A percentile compares a stretch with the other conserved stretches of the same genome.
Evolutionary conservation across 2,797 vertebrate species (phyloP).

Genomic region (Glyptemys insculpta): DNA sequence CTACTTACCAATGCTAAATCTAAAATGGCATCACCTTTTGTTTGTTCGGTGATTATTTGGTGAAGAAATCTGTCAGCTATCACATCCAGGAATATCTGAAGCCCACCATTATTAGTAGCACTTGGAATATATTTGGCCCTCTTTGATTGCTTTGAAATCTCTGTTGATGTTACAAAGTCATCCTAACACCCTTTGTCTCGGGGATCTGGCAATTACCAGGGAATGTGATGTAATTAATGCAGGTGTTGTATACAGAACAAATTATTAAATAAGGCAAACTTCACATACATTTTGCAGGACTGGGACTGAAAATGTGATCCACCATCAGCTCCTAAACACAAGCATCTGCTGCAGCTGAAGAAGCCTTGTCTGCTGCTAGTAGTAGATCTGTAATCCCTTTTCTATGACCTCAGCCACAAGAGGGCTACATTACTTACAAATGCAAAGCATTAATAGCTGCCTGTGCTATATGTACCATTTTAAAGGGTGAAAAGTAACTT

Average conservation of each 20-base stretch:
- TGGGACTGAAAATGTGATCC: not conserved
- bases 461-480: not conserved
- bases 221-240: constrained; percentile 6
- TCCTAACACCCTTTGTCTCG: not conserved
- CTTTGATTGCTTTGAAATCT: constrained; percentile 1
- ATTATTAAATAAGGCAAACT: constrained; percentile 10
- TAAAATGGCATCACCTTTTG: not conserved
- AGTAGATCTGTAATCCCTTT: not conserved
- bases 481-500: not conserved
- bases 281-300: constrained; percentile 9
- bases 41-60: not conserved
- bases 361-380: not conserved
- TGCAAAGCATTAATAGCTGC: not conserved
- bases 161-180: not conserved
- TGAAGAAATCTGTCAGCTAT: not conserved
- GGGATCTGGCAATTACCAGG: not conserved
- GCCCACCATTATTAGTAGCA: not conserved
- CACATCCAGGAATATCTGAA: not conserved
- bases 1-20: not conserved
- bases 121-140: not conserved
- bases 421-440: not conserved
- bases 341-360: constrained; percentile 14
- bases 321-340: constrained; percentile 5
- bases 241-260: constrained; percentile 1
- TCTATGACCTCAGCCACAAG: not conserved